Base-by-base conservation (phyloP, 2,113 vertebrate species). In the Poecilia latipinna region DNA sequence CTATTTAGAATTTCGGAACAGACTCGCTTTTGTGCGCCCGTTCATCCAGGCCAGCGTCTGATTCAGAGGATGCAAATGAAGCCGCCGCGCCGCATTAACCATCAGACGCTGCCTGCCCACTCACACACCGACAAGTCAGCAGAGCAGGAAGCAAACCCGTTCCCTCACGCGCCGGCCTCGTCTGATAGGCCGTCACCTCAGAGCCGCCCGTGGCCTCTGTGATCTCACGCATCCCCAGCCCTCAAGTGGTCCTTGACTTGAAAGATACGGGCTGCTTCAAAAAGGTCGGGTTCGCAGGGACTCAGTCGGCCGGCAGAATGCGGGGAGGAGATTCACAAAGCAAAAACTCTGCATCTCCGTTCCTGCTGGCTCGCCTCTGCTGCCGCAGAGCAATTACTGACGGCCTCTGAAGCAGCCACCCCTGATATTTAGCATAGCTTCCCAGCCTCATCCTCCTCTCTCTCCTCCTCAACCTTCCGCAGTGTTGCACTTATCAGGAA, bases 371-470 rank as follows among this genome's bases (percentile, higher is more conserved):
- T 76, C 63, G 72, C 65, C 28, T 70, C 26, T 6, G 11, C 71
- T 88, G 86, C 90, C 26, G 82, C 89, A 88, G 80, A 82, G 85
- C 85, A 85, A 87, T 90, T 85, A 89, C 80, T 61, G 65, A 64
- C 81, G 82, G 79, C 63, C 80, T 79, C 68, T 37, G 33, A 77
- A 78, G 80, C 68, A 35, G 78, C 79, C 71, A 79, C 78, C 80
- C 69, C 78, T 88, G 82, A 84, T 88, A 83, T 90, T 88, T 75
- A 90, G 70, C 84, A 75, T 82, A 74, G 75, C 70, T 74, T 77
- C 67, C 78, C 75, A 74, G 35, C 78, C 22, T 35, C 70, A 68
- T 80, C 79, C 70, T 78, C 71, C 79, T 74, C 76, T 51, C 57
- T 28, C 4, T 62, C 61, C 61, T 32, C 61, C 74, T 81, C 78